Evolutionary conservation across 2,888 invertebrate species (phyloP).

Genomic region (Microchrysa polita): DNA sequence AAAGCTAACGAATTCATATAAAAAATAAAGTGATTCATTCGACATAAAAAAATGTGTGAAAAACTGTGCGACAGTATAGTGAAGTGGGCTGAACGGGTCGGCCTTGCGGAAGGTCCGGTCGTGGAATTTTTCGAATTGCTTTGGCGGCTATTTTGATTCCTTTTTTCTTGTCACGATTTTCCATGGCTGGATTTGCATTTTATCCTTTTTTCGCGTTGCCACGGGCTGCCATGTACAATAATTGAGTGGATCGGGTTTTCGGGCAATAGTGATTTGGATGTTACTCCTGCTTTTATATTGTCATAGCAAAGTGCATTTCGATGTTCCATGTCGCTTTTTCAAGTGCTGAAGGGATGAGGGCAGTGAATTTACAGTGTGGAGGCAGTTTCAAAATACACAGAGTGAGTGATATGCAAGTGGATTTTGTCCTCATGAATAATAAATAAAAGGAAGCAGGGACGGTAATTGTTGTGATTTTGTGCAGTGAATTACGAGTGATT

Average conservation of each 20-base stretch:
- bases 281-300: no score
- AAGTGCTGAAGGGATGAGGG: no score
- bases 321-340: no score
- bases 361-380: no score
- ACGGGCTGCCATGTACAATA: constrained; percentile 12
- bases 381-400: no score
- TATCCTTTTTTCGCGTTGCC: background rate
- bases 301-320: no score
- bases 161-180: background rate
- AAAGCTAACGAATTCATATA: background rate
- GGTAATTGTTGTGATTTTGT: no score
- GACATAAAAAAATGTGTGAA: constrained; percentile 22
- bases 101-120: constrained; percentile 41
- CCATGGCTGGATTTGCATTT: background rate
- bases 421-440: no score
- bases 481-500: no score
- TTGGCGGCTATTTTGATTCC: constrained; percentile 21
- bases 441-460: no score
- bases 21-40: background rate
- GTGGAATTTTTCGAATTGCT: background rate
- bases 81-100: constrained; percentile 42
- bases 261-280: no score
- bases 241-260: constrained; percentile 4
- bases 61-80: constrained; percentile 8
- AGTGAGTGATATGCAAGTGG: no score